Percentiles rank a stretch among this genome's conserved stretches.
Evolutionary conservation across 2,888 invertebrate species (phyloP).

Genomic region (Zelleria hepariella): DNA sequence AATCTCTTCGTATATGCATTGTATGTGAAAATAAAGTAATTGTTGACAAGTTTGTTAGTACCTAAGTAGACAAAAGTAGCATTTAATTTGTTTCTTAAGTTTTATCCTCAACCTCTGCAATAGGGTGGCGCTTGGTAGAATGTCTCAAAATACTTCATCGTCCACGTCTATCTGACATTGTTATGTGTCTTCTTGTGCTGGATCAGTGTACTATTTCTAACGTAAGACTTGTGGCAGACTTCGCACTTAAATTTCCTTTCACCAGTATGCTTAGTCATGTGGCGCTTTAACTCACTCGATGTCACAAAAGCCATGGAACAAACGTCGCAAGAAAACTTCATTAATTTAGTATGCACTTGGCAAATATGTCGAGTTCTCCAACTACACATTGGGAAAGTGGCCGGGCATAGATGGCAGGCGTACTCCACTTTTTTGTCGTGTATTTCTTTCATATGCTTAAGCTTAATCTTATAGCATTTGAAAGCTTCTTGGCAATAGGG

Average conservation of each 20-base stretch:
- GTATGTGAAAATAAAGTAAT: no score
- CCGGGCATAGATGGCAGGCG: slow-evolving; percentile 32
- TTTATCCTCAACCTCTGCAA: no score
- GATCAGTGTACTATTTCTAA: slow-evolving; percentile 44
- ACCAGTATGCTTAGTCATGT: slow-evolving; percentile 45
- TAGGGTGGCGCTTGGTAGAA: no score
- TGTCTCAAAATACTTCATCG: no score
- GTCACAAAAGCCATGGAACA: slow-evolving; percentile 4
- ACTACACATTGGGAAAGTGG: slow-evolving; percentile 38
- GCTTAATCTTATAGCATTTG: slow-evolving; percentile 33
- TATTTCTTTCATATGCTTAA: slow-evolving; percentile 32
- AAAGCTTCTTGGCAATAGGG: slow-evolving; percentile 20
- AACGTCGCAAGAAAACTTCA: slow-evolving; percentile 9
- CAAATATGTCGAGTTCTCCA: slow-evolving; percentile 50
- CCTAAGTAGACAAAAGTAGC: no score
- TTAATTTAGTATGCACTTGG: slow-evolving; percentile 34
- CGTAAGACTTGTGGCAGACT: slow-evolving; percentile 53
- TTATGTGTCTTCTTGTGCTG: slow-evolving; percentile 57
- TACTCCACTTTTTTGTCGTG: slow-evolving; percentile 41
- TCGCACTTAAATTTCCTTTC: slow-evolving; percentile 44
- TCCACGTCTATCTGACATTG: no score
- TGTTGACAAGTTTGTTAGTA: no score
- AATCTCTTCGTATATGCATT: no score
- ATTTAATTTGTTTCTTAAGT: no score
- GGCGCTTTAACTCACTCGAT: background rate